Conservation (phyloP, 2,113 vertebrate species). For the Cephalopholis sonnerati region DNA sequence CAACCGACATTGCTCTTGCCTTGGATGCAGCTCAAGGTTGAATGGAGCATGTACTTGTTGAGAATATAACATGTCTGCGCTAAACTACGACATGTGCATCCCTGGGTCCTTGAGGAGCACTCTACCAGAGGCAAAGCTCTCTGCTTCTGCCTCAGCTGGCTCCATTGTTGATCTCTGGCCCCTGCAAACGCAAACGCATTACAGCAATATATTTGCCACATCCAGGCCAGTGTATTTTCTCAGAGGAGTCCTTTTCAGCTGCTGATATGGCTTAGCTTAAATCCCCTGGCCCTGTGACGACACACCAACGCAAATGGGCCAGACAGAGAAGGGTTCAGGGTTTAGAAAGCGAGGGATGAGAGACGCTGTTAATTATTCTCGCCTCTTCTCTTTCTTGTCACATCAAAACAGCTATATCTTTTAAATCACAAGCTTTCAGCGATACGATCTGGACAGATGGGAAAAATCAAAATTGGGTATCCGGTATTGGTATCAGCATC, state of each 20-base stretch:
- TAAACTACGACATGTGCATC: slow-evolving; percentile 56
- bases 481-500: not conserved
- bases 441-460: not conserved
- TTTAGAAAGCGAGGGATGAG: slow-evolving; percentile 53
- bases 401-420: slow-evolving; percentile 27
- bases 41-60: slow-evolving; percentile 50
- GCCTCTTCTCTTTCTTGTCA: slow-evolving; percentile 19
- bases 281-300: slow-evolving; percentile 66
- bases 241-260: slow-evolving; percentile 63
- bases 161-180: slow-evolving; percentile 67
- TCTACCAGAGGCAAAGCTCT: slow-evolving; percentile 54
- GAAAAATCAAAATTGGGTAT: not conserved
- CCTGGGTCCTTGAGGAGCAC: slow-evolving; percentile 56
- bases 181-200: slow-evolving; percentile 56
- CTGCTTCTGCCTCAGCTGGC: slow-evolving; percentile 54
- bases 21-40: slow-evolving; percentile 54
- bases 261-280: slow-evolving; percentile 72
- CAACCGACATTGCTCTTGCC: slow-evolving; percentile 25
- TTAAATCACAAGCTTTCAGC: slow-evolving; percentile 1
- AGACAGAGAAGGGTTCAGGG: slow-evolving; percentile 48
- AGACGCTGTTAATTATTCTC: slow-evolving; percentile 45
- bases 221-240: slow-evolving; percentile 67
- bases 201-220: slow-evolving; percentile 63
- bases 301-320: slow-evolving; percentile 62
- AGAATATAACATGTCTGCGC: slow-evolving; percentile 51